These are phyloP conservation scores for Sitodiplosis mosellana DNA, from an alignment of 1,140 invertebrate genomes.

Conservation along the genomic window DNA sequence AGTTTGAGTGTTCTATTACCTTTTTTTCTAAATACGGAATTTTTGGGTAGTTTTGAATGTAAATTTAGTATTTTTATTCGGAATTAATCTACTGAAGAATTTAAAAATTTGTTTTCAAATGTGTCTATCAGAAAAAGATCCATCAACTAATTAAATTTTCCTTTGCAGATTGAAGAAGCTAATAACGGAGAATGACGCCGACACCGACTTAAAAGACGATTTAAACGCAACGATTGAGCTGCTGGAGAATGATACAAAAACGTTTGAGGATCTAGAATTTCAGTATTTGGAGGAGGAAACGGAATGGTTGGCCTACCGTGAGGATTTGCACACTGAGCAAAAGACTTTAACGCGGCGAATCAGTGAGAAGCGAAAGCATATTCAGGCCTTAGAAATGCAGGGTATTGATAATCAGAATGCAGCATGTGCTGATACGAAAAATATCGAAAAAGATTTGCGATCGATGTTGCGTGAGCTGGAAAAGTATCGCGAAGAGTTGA, in stretches of 20 bases:
- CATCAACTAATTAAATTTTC: constrained; percentile 4
- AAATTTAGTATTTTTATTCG: too few species aligned
- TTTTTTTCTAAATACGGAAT: background rate
- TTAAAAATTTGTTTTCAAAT: background rate
- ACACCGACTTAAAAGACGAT: constrained; percentile 36
- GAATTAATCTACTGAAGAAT: too few species aligned
- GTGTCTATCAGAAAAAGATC: constrained; percentile 1
- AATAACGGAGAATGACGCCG: constrained; percentile 26
- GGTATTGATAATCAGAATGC: constrained; percentile 36
- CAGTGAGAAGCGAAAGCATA: constrained; percentile 37
- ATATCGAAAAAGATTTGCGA: constrained; percentile 28
- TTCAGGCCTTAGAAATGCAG: constrained; percentile 46
- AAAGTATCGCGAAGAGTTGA: constrained; percentile 5
- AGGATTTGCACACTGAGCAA: constrained; percentile 63
- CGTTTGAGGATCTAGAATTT: constrained; percentile 85
- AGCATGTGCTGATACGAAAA: constrained; percentile 40
- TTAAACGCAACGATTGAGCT: constrained; percentile 40
- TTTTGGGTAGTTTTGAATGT: too few species aligned
- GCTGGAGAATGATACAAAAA: constrained; percentile 53
- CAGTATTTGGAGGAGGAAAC: constrained; percentile 82
- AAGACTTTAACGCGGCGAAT: constrained; percentile 44
- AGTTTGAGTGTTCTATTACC: constrained; percentile 3
- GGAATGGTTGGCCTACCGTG: constrained; percentile 56
- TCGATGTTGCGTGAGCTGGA: constrained; percentile 4
- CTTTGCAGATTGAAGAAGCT: constrained; percentile 31